Percentiles rank a stretch among this genome's conserved stretches.
Evolutionary conservation across 2,797 vertebrate genomes (phyloP).

Genomic region (Gorsachius magnificus): DNA sequence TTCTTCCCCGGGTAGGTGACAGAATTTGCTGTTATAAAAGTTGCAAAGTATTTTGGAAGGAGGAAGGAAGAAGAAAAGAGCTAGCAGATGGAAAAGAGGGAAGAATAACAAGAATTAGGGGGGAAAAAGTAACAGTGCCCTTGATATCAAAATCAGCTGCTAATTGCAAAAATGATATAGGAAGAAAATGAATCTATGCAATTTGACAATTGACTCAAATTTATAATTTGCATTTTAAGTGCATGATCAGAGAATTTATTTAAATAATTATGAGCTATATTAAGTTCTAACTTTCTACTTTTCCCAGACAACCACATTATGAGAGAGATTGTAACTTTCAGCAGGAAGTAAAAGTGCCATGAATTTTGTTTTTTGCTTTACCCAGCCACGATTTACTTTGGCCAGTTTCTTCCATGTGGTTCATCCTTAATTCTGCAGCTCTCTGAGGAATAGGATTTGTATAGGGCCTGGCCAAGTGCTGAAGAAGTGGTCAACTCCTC

Average conservation of each 20-base stretch:
- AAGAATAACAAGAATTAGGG: neutral
- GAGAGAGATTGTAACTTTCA: neutral
- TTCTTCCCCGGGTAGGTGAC: slow-evolving; percentile 46
- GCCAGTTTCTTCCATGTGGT: neutral
- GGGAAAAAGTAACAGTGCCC: neutral
- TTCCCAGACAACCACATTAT: neutral
- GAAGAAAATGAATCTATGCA: neutral
- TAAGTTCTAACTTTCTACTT: neutral
- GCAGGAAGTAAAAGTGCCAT: neutral
- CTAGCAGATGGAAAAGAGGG: slow-evolving; percentile 39
- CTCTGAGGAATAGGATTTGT: neutral
- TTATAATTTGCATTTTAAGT: neutral
- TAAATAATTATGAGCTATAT: neutral
- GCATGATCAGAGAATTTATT: neutral
- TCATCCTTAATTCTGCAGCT: neutral
- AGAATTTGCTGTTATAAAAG: slow-evolving; percentile 58
- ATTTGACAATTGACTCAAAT: neutral
- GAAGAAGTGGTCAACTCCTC: neutral
- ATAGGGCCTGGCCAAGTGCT: neutral
- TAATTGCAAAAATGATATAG: neutral
- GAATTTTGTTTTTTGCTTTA: neutral
- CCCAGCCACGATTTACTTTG: neutral
- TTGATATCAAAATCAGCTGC: slow-evolving; percentile 1
- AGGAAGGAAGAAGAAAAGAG: slow-evolving; percentile 55
- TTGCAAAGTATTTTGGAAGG: slow-evolving; percentile 37